These are phyloP conservation scores for Rhinopithecus roxellana DNA, from an alignment of 2,113 vertebrate species.

Conservation along the genomic window DNA sequence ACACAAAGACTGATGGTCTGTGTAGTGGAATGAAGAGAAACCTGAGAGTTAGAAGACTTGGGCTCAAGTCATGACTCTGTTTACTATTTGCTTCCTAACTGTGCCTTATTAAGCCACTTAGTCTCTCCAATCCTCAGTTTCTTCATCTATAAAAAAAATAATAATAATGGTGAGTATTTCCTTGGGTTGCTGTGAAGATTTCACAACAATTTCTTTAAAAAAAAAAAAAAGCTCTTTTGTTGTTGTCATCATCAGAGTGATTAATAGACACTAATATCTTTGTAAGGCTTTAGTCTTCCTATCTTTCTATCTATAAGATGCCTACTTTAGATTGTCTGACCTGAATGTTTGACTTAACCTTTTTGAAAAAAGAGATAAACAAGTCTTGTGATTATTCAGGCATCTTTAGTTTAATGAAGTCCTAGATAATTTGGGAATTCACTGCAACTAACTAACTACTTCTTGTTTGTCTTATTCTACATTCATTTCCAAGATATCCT, in stretches of 20 bases:
- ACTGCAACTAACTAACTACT: background rate
- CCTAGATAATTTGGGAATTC: background rate
- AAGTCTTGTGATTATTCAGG: background rate
- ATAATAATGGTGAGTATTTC: background rate
- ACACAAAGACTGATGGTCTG: background rate
- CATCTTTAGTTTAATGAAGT: background rate
- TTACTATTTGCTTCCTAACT: background rate
- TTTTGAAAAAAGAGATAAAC: background rate
- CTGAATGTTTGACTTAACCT: background rate
- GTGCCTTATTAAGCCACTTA: background rate
- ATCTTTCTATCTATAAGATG: conserved; percentile 26
- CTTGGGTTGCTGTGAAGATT: background rate
- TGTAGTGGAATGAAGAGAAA: background rate
- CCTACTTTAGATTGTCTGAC: conserved; percentile 4
- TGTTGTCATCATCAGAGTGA: background rate
- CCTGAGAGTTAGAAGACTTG: background rate
- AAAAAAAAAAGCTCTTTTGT: background rate
- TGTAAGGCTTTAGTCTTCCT: background rate
- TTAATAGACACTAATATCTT: background rate
- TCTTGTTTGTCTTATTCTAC: background rate
- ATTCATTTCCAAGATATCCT: background rate
- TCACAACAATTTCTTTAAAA: background rate
- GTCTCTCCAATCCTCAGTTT: background rate
- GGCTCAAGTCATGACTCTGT: background rate
- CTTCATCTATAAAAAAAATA: background rate